Base-by-base conservation (phyloP, 2,797 vertebrate genomes). In the Benthosema pterotum region DNA sequence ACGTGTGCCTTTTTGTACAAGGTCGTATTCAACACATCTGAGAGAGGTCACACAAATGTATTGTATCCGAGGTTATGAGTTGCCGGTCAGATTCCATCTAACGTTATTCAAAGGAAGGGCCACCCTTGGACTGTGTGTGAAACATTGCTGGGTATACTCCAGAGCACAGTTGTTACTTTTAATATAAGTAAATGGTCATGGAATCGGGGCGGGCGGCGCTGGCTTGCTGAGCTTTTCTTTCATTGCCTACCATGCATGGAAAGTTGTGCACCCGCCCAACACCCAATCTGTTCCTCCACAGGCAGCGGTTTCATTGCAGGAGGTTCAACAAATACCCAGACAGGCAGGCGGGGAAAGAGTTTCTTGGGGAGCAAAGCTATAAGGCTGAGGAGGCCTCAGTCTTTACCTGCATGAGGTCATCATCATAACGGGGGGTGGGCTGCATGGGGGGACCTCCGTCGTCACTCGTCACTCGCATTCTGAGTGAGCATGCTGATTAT, bases 391-490 rank as follows among this genome's bases (percentile, higher is more conserved):
- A 72, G 66, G 66, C 59, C 52, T 74, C 72, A 67, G 55, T 67
- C 58, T 81, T 75, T 79, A 87, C 80, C 77, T 87, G 80, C 74
- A 83, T 83, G 72, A 83, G 65, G 73, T 86, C 75, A 87, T 83
- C 17, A n/a, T 42, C 66, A 75, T 61, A 74, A 67, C 72, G 70
- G 54, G 46, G 51, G 66, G n/a, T n/a, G n/a, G n/a, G n/a, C n/a
- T n/a, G n/a, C n/a, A n/a, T n/a, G n/a, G 60, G 56, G 67, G 70
- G 43, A 19, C 4, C 46, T 82, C 75, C 73, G 59, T 71, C 46
- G 28, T 12, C 58, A 60, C 1, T 13, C 15, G 13, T 13, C 71
- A 78, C 56, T 47, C 56, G 73, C 5, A 38, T 60, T 74, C 60
- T 52, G 57, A 75, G 25, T 52, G 57, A 75, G 25, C 53, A 52